Base-by-base conservation (phyloP, 2,797 vertebrate species). In the Scolopax bukidnonensis region DNA sequence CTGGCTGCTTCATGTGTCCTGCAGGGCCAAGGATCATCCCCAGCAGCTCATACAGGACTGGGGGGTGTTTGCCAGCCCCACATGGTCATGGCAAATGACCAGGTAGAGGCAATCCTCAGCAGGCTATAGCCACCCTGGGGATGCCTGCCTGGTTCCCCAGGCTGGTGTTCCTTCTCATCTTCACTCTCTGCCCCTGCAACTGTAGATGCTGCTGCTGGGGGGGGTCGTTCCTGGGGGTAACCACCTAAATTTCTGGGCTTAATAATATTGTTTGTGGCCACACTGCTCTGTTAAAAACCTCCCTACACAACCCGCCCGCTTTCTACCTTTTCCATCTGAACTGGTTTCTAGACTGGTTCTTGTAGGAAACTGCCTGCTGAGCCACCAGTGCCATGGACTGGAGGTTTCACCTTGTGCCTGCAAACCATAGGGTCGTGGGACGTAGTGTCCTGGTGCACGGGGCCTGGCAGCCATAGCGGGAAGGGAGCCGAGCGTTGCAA, bases 391-490 rank as follows among this genome's bases (percentile, higher is more conserved):
- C 33, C 4, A 1, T 0, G 2, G 50, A 1, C 38, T 53, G 82
- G 76, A 80, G 82, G n/a, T 11, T 79, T 74, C 36, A 4, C 20
- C 38, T 33, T 1, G 11, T 60, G n/a, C 50, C 70, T 5, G 1
- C 15, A 10, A 6, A 18, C 11, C 0, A 0, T 8, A 71, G 36
- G 63, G 40, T 17, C 0, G 4, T 8, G 67, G 38, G 36, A 21
- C 0, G 1, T 1, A 0, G 30, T 30, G 68, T 47, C 41, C 69
- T 18, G 9, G 21, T 45, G 10, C 18, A 2, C 1, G 2, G 74
- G 74, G 45, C 33, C 50, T 68, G 81, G 73, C 5, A 82, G 40
- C 57, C 7, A 0, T 1, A 4, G 2, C 0, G 7, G 18, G 19
- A 38, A 17, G 47, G 36, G 36, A 77, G 53, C 54, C 40, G 56